Conservation (phyloP, 2,113 vertebrate species). For the Caretta caretta region DNA sequence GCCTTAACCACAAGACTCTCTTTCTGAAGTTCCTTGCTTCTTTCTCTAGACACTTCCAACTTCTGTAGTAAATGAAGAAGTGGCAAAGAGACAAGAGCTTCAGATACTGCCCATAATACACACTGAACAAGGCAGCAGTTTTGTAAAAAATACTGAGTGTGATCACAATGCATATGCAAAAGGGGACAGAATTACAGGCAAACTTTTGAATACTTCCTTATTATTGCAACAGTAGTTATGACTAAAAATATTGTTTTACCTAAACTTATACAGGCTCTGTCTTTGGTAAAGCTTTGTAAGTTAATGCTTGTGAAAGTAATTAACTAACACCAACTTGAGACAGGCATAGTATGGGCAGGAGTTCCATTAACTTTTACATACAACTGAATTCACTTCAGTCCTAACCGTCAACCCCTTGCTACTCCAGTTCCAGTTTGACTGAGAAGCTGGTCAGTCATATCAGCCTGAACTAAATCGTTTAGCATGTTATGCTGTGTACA, state of each 20-base stretch:
- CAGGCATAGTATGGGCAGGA: not conserved
- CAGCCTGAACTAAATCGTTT: not conserved
- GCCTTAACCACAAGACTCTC: not conserved
- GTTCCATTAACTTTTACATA: not conserved
- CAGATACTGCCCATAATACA: not conserved
- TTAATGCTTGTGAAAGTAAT: not conserved
- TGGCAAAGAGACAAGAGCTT: no score
- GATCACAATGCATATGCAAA: not conserved
- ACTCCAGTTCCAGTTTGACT: not conserved
- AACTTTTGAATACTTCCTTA: not conserved
- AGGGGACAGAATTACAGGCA: not conserved
- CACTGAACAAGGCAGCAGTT: slow-evolving; percentile 8
- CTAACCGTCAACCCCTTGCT: not conserved
- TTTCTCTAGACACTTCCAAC: not conserved
- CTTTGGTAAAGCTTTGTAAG: not conserved
- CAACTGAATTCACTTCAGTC: not conserved
- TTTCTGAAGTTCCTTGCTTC: not conserved
- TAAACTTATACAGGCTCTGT: not conserved
- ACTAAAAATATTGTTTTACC: not conserved
- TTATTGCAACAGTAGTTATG: not conserved
- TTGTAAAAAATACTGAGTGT: not conserved
- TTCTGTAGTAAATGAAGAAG: not conserved
- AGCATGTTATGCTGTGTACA: not conserved
- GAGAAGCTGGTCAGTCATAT: not conserved
- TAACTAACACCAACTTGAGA: fast-evolving